Evolutionary conservation across 2,797 vertebrate genomes (phyloP).

Genomic region (Leptoclinus maculatus): DNA sequence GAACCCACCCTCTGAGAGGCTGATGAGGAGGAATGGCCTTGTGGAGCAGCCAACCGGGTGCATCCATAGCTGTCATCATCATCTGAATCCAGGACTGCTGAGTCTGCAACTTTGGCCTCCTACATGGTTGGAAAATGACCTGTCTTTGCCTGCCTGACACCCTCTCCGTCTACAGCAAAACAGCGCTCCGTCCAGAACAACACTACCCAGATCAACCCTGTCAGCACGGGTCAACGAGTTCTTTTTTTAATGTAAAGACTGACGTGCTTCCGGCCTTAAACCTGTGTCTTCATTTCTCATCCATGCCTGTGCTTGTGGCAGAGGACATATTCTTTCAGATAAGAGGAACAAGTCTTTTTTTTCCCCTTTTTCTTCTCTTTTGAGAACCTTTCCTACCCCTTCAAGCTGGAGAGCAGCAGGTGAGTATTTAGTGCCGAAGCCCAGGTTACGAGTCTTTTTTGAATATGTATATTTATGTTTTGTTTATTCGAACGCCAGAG

Average conservation of each 20-base stretch:
- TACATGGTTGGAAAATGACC: slow-evolving; percentile 84
- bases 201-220: slow-evolving; percentile 35
- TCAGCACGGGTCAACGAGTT: slow-evolving; percentile 38
- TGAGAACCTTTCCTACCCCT: not conserved
- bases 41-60: slow-evolving; percentile 72
- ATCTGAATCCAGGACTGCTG: slow-evolving; percentile 81
- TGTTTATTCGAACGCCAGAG: slow-evolving; percentile 21
- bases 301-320: slow-evolving; percentile 2
- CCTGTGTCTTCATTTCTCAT: slow-evolving; percentile 40
- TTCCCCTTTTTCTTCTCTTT: not conserved
- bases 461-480: slow-evolving; percentile 11
- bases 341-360: not conserved
- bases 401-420: not conserved
- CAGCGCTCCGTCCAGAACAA: slow-evolving; percentile 46
- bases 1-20: slow-evolving; percentile 81
- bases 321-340: not conserved
- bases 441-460: not conserved
- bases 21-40: slow-evolving; percentile 84
- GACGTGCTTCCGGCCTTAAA: slow-evolving; percentile 25
- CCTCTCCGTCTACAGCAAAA: slow-evolving; percentile 72
- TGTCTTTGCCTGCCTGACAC: slow-evolving; percentile 79
- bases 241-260: slow-evolving; percentile 40
- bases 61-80: slow-evolving; percentile 85
- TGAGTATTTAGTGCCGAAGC: not conserved
- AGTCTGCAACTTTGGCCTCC: slow-evolving; percentile 75